These are phyloP conservation scores for Meandrina meandrites DNA, from an alignment of 92 coral and sea anemone genomes.

Conservation along the genomic window DNA sequence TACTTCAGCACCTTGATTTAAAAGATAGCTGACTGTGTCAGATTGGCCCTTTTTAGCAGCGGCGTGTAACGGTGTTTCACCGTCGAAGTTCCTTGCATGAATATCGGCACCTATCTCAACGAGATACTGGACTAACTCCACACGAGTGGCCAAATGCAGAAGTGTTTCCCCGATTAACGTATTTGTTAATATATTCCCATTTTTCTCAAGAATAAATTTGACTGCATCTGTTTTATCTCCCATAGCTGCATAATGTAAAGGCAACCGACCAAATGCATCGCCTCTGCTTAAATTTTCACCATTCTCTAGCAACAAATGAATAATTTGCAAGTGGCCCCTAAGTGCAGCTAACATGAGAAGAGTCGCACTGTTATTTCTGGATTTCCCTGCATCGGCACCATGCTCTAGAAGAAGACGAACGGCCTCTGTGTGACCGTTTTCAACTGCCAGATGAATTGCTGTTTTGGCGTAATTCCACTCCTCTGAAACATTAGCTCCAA, in stretches of 20 bases:
- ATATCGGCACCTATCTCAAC: slow-evolving; percentile 17
- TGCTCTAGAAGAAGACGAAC: slow-evolving; percentile 51
- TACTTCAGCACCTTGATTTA: slow-evolving; percentile 22
- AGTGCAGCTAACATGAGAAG: slow-evolving; percentile 56
- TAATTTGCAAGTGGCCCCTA: slow-evolving; percentile 22
- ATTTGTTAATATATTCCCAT: not conserved
- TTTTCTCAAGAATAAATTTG: slow-evolving; percentile 1
- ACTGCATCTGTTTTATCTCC: slow-evolving; percentile 15
- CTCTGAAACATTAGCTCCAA: slow-evolving; percentile 43
- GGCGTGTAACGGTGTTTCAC: slow-evolving; percentile 21
- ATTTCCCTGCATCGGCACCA: slow-evolving; percentile 43
- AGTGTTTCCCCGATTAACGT: not conserved
- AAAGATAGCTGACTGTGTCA: slow-evolving; percentile 12
- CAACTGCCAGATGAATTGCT: slow-evolving; percentile 54
- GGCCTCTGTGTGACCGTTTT: slow-evolving; percentile 50
- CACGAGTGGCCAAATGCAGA: slow-evolving; percentile 15
- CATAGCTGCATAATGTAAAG: slow-evolving; percentile 29
- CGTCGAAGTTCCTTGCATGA: not conserved
- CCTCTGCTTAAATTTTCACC: not conserved
- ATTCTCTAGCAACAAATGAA: not conserved
- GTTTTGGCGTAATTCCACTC: not conserved
- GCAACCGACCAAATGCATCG: not conserved
- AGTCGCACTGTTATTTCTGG: slow-evolving; percentile 31
- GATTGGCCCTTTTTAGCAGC: slow-evolving; percentile 29
- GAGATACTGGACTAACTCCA: slow-evolving; percentile 37